phyloP scores from a whole-genome alignment of 2,797 vertebrate species.

The Pseudomugil tenellus region DNA sequence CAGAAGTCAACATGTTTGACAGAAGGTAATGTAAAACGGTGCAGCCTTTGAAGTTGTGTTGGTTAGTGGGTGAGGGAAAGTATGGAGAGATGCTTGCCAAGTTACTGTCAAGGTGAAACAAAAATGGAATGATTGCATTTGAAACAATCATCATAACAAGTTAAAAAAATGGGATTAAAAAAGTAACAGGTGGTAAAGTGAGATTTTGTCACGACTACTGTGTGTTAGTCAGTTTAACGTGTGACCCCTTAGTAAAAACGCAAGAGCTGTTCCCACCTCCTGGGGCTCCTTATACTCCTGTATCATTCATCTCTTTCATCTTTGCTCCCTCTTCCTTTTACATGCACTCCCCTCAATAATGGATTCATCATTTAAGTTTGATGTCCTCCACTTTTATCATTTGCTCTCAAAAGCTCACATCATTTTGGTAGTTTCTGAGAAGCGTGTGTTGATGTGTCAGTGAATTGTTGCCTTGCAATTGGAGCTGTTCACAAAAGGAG shows the following conservation, averaged over 20 bases:
- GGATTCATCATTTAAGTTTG: conserved; percentile 66
- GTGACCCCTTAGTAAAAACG: conserved; percentile 35
- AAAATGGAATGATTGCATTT: conserved; percentile 22
- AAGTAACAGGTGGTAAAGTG: background rate
- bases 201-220: conserved; percentile 10
- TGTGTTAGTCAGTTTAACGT: conserved; percentile 23
- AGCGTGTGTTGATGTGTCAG: conserved; percentile 23
- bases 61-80: conserved; percentile 5
- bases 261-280: conserved; percentile 35
- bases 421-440: conserved; percentile 38
- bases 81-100: conserved; percentile 9
- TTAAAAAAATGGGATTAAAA: conserved; percentile 24
- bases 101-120: conserved; percentile 28
- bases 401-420: conserved; percentile 37
- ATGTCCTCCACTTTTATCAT: conserved; percentile 50
- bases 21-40: conserved; percentile 20
- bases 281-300: conserved; percentile 37
- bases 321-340: conserved; percentile 47
- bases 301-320: conserved; percentile 64
- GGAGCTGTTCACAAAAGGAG: conserved; percentile 27
- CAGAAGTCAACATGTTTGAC: conserved; percentile 23
- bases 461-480: conserved; percentile 28
- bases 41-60: conserved; percentile 20
- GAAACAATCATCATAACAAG: conserved; percentile 12
- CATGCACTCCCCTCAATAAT: conserved; percentile 63